Percentiles rank a stretch among this genome's conserved stretches.
These are phyloP conservation scores for Dicyrtoma fusca DNA, from an alignment of 2,888 invertebrate species.

Conservation along the genomic window DNA sequence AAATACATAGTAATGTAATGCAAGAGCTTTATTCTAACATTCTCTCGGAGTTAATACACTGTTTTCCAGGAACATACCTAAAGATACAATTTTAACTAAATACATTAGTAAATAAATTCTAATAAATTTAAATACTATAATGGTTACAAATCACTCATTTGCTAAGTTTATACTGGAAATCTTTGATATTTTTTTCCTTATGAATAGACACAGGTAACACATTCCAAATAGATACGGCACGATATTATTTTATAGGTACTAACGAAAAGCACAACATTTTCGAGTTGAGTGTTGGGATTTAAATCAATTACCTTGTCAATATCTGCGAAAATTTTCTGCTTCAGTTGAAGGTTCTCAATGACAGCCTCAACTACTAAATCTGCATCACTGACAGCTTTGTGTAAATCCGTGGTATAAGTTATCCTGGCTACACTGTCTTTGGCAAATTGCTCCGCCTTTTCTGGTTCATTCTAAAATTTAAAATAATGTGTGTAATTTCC, in stretches of 20 bases:
- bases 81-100: no score
- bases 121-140: neutral
- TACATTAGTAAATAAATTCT: neutral
- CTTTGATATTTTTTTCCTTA: no score
- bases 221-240: no score
- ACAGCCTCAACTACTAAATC: slow-evolving; percentile 68
- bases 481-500: no score
- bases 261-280: neutral
- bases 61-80: no score
- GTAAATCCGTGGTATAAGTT: slow-evolving; percentile 58
- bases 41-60: no score
- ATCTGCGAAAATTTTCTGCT: slow-evolving; percentile 63
- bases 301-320: slow-evolving; percentile 60
- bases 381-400: slow-evolving; percentile 61
- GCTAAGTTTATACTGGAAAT: no score
- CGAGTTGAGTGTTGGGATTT: neutral
- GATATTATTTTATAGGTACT: neutral
- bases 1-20: no score
- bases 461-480: slow-evolving; percentile 64
- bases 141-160: neutral
- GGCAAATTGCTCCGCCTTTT: slow-evolving; percentile 71
- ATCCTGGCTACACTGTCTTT: slow-evolving; percentile 61
- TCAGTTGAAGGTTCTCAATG: slow-evolving; percentile 66
- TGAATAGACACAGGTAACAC: no score
- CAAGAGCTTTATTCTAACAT: no score